These are phyloP conservation scores for Drosophila willistoni DNA, from an alignment of 1,140 invertebrate species.

Conservation along the genomic window DNA sequence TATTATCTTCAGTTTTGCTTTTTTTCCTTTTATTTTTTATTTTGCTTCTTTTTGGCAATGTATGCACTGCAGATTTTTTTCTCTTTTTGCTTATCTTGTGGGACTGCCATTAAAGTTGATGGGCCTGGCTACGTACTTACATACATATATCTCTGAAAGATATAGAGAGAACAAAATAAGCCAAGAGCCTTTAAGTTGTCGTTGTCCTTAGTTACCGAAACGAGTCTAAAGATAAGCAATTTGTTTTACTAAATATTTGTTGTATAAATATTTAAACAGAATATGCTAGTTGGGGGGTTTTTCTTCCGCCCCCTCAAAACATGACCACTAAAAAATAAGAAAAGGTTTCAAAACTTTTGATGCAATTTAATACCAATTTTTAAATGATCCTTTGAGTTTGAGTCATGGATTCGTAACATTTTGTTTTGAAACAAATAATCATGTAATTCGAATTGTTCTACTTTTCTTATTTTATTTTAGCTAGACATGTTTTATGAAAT, in stretches of 20 bases:
- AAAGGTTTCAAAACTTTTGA: too few species aligned
- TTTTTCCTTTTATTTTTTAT: background rate
- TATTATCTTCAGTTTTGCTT: constrained; percentile 28
- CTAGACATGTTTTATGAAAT: too few species aligned
- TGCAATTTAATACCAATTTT: too few species aligned
- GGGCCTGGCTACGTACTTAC: background rate
- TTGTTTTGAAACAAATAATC: too few species aligned
- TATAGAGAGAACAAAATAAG: too few species aligned
- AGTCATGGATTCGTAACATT: too few species aligned
- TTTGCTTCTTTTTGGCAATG: constrained; percentile 56
- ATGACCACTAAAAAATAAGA: too few species aligned
- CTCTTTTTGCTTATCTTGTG: constrained; percentile 53
- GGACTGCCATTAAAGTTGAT: constrained; percentile 43
- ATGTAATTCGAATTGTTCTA: too few species aligned
- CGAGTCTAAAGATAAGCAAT: constrained; percentile 1
- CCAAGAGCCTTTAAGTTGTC: background rate
- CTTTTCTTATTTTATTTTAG: too few species aligned
- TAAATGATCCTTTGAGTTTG: too few species aligned
- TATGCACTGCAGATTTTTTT: constrained; percentile 65
- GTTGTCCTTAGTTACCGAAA: background rate
- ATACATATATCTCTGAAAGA: background rate
- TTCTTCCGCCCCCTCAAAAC: too few species aligned
- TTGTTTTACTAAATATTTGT: constrained; percentile 12
- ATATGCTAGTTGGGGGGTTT: background rate
- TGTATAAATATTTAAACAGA: constrained; percentile 1